Evolutionary conservation across 2,888 invertebrate genomes (phyloP), one percentile per base, ranked within the genome.

Genomic region (Cartodere bifasciata): DNA sequence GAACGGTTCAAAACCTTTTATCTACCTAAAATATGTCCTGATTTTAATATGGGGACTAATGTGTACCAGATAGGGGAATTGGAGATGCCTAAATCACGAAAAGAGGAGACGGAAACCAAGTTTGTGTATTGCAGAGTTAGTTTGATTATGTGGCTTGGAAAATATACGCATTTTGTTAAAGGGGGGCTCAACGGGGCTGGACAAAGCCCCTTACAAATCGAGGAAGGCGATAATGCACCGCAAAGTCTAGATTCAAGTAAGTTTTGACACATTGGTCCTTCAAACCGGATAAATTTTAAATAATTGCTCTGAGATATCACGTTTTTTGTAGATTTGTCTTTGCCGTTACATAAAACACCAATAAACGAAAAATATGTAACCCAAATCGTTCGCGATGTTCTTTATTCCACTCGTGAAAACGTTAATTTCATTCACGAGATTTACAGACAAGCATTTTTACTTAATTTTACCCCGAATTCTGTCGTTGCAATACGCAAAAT

Each of bases 361-460:
- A 57, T 38, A 12, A 60, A 61, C 28, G 60, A 60, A 42, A 58
- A 60, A 41, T 36, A 59, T 10, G 52, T 58, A 3, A 66, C 72
- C 29, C 65, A 72, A 45, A 76, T 91, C 32, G 90, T 91, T 1
- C 75, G 86, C 26, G 83, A 87, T 47, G 90, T 92, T 11, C 65
- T 95, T 23, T 90, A 87, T 54, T 73, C 78, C 15, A 83, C 76
- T 22, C 72, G 90, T 27, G 88, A 90, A 44, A 91, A 94, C 58
- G 80, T 95, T 4, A 90, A 95, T 64, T 86, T 95, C 54, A 76
- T 94, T 15, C 86, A 94, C 50, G 95, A 95, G 63, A 73, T 94
- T 34, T 84, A 91, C 55, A 73, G 94, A 15, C 91, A 94, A 63
- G 90, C 91, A 16, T 87, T 94, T 63, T 66, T 92, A 27, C 64